Percentiles rank a stretch among this genome's conserved stretches.
These are phyloP conservation scores for Amphipoea lucens DNA, from an alignment of 2,888 invertebrate genomes.

Conservation along the genomic window DNA sequence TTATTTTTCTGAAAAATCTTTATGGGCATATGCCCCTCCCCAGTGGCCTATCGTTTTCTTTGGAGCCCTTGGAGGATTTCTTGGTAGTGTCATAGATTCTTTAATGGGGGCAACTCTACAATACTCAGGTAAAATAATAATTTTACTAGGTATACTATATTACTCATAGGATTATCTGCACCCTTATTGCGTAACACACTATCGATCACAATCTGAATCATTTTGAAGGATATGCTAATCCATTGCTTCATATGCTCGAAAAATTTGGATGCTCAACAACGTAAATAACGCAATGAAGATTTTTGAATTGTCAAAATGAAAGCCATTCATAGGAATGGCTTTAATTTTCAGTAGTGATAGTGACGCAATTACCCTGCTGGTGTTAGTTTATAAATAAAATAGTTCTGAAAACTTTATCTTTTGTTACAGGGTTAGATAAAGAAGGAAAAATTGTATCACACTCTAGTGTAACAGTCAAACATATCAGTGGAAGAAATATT, in stretches of 20 bases:
- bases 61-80: conserved; percentile 93
- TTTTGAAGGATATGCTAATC: neutral
- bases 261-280: neutral
- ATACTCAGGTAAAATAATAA: conserved; percentile 92
- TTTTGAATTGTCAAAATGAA: neutral
- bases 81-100: conserved; percentile 96
- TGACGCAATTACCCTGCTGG: neutral
- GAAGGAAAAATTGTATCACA: conserved; percentile 93
- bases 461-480: conserved; percentile 92
- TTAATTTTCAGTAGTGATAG: neutral
- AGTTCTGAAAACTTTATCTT: conserved; percentile 5
- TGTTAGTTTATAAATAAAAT: neutral
- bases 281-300: neutral
- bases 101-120: conserved; percentile 95
- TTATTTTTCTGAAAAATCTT: conserved; percentile 91
- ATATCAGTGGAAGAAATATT: conserved; percentile 94
- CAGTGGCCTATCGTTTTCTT: conserved; percentile 95
- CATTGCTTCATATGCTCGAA: neutral
- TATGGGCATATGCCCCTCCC: conserved; percentile 91
- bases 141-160: neutral
- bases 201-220: neutral
- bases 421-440: conserved; percentile 91
- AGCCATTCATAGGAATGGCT: neutral
- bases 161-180: neutral
- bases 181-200: neutral